phyloP scores from a whole-genome alignment of 2,888 invertebrate species.

The Ligdia adustata region DNA sequence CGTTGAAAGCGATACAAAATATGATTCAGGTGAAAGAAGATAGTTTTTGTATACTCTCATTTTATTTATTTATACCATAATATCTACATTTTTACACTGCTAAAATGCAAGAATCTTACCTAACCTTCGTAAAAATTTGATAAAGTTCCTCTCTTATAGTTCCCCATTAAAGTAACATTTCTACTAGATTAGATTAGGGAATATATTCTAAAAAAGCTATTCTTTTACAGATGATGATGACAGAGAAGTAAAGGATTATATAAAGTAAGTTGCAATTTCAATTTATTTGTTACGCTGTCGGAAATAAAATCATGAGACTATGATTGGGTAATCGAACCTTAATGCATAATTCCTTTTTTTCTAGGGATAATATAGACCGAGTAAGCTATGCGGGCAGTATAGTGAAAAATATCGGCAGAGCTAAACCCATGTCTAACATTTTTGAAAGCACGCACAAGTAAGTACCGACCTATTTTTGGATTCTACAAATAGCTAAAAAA shows the following conservation, averaged over 20 bases:
- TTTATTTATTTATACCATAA: too few relatives aligned
- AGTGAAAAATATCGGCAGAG: constrained; percentile 55
- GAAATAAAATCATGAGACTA: too few relatives aligned
- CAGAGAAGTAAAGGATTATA: constrained; percentile 57
- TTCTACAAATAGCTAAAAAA: too few relatives aligned
- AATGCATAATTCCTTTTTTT: constrained; percentile 9
- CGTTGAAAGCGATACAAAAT: constrained; percentile 37
- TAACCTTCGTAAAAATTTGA: neutral
- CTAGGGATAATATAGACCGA: constrained; percentile 56
- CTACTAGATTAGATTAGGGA: too few relatives aligned
- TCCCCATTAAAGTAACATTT: too few relatives aligned
- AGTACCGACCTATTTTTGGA: constrained; percentile 21
- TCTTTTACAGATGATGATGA: constrained; percentile 49
- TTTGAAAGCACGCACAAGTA: constrained; percentile 50
- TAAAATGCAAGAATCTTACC: too few relatives aligned
- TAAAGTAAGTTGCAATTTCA: constrained; percentile 54
- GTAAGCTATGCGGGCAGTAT: constrained; percentile 66
- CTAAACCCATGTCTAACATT: constrained; percentile 43
- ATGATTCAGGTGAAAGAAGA: constrained; percentile 22
- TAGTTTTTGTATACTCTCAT: too few relatives aligned
- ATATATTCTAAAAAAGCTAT: neutral
- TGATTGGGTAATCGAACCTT: neutral
- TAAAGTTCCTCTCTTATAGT: too few relatives aligned
- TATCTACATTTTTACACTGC: too few relatives aligned
- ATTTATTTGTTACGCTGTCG: too few relatives aligned